Base-by-base conservation (phyloP, 2,888 invertebrate genomes). In the Zaprionus obscuricornis region DNA sequence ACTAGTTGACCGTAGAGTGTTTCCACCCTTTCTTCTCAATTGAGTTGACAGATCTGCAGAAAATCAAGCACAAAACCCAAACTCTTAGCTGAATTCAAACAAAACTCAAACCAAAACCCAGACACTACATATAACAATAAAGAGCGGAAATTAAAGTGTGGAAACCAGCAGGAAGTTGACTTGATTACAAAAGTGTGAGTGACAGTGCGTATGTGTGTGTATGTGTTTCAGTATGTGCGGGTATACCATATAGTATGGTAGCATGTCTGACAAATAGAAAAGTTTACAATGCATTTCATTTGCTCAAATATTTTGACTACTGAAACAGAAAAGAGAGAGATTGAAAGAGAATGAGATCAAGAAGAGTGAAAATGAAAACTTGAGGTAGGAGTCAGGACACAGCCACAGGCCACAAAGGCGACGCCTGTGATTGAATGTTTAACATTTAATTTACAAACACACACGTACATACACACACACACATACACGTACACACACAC, bases 131-230 rank as follows among this genome's bases (percentile, higher is more conserved):
- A 82, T 79, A 66, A 85, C 79, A 79, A 79, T 78, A 85, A 83
- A 63, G 75, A 83, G 79, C 81, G 86, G 81, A 82, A 74, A 83
- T 82, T 81, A 82, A 86, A 79, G 86, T 86, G 84, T 86, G 84
- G 79, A 86, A 79, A 75, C 69, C 78, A 75, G 73, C 73, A 83
- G 81, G 85, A 85, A 83, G 84, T 70, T 75, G 79, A 73, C 64
- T 79, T 85, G 85, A 85, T 81, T 81, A 75, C 84, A 70, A 68
- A 56, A 63, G 43, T 50, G 62, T 65, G 56, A 68, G 51, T 50
- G 58, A 45, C 51, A 43, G 13, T 7, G 20, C 8, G 3, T 11
- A 34, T 4, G 8, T 3, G 8, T 22, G n/a, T 10, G 17, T 13
- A 10, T 52, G 14, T 13, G 29, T 10, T 17, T 20, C 26, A 39